Evolutionary conservation across 2,113 vertebrate species (phyloP).

Genomic region (Mionectes macconnelli): DNA sequence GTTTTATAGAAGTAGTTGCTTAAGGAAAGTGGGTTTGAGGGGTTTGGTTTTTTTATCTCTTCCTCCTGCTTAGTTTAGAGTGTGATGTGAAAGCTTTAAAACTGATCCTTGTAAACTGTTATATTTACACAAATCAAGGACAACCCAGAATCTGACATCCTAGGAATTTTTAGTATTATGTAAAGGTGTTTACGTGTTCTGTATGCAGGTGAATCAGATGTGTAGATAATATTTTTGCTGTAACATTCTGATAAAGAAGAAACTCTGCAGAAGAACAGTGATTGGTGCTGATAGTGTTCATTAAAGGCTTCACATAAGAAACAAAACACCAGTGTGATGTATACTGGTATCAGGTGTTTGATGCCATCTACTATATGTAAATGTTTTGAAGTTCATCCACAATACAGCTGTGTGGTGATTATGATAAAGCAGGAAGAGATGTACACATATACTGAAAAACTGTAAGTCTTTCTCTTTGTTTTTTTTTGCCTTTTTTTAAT

Average conservation of each 20-base stretch:
- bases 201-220: neutral
- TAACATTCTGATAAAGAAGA: neutral
- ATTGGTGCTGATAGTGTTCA: neutral
- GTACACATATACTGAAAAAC: neutral
- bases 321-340: neutral
- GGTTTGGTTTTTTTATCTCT: neutral
- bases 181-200: neutral
- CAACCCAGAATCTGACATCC: neutral
- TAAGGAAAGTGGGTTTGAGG: neutral
- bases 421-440: neutral
- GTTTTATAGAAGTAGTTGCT: neutral
- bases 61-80: neutral
- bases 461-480: neutral
- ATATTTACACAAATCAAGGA: neutral
- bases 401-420: neutral
- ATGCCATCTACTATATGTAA: accelerated
- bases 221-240: neutral
- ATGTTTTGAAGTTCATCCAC: neutral
- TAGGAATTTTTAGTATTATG: neutral
- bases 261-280: neutral
- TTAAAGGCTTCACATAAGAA: neutral
- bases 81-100: neutral
- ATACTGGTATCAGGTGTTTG: neutral
- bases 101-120: neutral
- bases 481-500: neutral